Evolutionary conservation across 2,888 invertebrate genomes (phyloP), one percentile per base, ranked within the genome.

Genomic region (Crematogaster levior): DNA sequence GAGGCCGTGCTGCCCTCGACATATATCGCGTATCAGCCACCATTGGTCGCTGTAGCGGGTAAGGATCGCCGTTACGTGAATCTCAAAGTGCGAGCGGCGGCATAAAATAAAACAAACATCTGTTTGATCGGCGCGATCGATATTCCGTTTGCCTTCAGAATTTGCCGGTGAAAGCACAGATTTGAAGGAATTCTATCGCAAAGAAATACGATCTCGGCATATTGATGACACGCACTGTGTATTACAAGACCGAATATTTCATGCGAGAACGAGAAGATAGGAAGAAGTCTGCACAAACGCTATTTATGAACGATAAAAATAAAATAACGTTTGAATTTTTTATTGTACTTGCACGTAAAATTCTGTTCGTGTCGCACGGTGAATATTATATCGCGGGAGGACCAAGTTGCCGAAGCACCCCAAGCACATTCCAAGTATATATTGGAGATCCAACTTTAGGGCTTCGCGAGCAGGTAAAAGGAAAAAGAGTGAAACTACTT

Each of bases 31-130:
- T 15, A 43, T 37, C 73, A 24, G 27, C 74, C 58, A 73, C 60
- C 24, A 46, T 74, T 48, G 80, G 40, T 48, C 80, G 80, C 37
- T 37, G 27, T 27, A 27, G 12, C n/a, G 60, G 43, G 43, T 74
- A 80, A 80, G 48, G 37, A 73, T 74, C 74, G 60, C 80, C 60
- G 73, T 74, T 74, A 77, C 30, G 51, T n/a, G 74, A 24, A 74
- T 74, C 77, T 79, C 77, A 70, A 79, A 79, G 77, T 56, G 77
- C 70, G 63, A 56, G 70, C 18, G 56, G 18, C 43, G 56, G 70
- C 56, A 46, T 56, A 70, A 79, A 79, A 79, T 70, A 79, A 79
- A 79, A 79, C 77, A 70, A 56, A 79, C 56, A 56, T 70, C 43
- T 56, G 56, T 79, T 70, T 70, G 77, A 79, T 68, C 77, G 77